Base-by-base conservation (phyloP, 2,888 invertebrate species). In the Philhelius pedissequus region DNA sequence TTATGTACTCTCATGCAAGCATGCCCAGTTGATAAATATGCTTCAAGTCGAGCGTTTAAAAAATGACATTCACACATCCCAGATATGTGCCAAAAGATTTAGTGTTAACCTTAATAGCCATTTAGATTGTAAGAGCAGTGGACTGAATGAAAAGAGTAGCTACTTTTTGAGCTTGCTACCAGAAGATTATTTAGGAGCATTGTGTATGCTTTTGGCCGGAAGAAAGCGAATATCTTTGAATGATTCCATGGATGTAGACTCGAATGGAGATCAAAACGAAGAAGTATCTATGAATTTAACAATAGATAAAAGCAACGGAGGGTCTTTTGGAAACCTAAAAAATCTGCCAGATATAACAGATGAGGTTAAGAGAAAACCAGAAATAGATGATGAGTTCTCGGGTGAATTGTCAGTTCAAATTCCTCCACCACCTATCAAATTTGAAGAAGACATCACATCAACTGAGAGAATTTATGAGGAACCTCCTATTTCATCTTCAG, bases 171-270 rank as follows among this genome's bases (percentile, higher is more conserved):
- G 94, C 87, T 92, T 95, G 87, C 94, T 96, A 87, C 93, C 95
- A 11, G 91, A 93, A 30, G 94, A 94, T 88, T 95, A 95, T 90
- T 92, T 96, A 86, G 94, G 95, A 20, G 96, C 96, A 22, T 92
- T 97, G 86, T 97, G 97, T 91, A 96, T 96, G 90, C 93, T 95
- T 38, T 90, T 96, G 76, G 95, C 95, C 22, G 87, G 87, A 1
- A 87, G 88, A 11, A 32, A 22, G 74, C 32, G 71, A 25, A 40
- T 93, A 81, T 43, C 80, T 77, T 27, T 75, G 68, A 58, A 71
- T 68, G 35, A 74, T 32, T 27, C 83, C 58, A 20, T 74, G 56
- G 77, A 70, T 54, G 60, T 78, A 11, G 70, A 27, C 43, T 35
- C 71, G 8, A 52, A 32, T 40, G 75, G 35, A 2, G 84, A 84